Conservation (phyloP, 1,140 invertebrate genomes). For the Diabrotica undecimpunctata region DNA sequence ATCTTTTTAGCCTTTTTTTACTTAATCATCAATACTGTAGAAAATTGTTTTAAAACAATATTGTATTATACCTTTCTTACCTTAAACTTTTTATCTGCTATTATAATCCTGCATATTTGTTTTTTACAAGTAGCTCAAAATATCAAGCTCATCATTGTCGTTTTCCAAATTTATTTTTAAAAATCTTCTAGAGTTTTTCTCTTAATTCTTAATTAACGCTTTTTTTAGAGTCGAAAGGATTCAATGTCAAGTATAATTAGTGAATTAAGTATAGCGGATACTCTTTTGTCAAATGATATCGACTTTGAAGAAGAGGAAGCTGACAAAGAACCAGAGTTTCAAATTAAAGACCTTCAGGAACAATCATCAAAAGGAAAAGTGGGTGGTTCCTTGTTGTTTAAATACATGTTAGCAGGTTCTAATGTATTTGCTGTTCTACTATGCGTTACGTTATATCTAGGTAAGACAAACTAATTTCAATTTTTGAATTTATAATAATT, state of each 20-base stretch:
- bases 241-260: conserved; percentile 37
- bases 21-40: too few species aligned
- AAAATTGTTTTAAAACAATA: too few species aligned
- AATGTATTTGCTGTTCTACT: conserved; percentile 55
- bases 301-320: conserved; percentile 31
- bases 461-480: too few species aligned
- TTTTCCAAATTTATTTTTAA: not conserved
- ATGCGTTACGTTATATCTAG: conserved; percentile 57
- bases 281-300: conserved; percentile 34
- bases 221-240: conserved; percentile 31
- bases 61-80: too few species aligned
- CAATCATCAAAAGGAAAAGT: conserved; percentile 46
- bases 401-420: conserved; percentile 67
- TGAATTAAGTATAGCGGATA: conserved; percentile 42
- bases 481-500: too few species aligned
- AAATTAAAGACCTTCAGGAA: conserved; percentile 42
- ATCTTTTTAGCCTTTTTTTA: too few species aligned
- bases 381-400: conserved; percentile 39
- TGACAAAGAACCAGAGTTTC: conserved; percentile 32
- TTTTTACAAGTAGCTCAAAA: not conserved
- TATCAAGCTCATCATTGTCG: too few species aligned
- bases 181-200: not conserved
- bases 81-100: too few species aligned
- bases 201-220: not conserved
- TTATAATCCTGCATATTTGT: not conserved